phyloP scores from a whole-genome alignment of 2,113 vertebrate species.

The Jacana jacana region DNA sequence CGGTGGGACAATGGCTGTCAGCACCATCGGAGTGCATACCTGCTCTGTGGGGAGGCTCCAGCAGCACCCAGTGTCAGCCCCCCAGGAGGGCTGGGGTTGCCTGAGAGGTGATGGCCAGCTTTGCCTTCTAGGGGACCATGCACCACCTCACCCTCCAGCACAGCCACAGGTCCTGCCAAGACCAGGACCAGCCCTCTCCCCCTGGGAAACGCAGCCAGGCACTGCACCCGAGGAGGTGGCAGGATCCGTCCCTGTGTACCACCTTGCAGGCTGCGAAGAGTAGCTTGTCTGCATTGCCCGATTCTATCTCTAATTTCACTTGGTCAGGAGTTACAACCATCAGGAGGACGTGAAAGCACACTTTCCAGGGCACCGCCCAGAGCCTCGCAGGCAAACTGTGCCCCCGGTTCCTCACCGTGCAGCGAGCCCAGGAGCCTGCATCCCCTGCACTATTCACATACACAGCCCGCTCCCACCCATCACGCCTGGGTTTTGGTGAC shows the following conservation, averaged over 20 bases:
- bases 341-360: not conserved
- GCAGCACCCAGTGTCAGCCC: not conserved
- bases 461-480: not conserved
- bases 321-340: not conserved
- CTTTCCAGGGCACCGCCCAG: not conserved
- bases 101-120: not conserved
- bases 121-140: not conserved
- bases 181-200: not conserved
- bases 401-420: not conserved
- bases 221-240: not conserved
- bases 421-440: not conserved
- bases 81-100: not conserved
- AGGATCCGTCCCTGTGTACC: not conserved
- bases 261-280: not conserved
- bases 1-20: not conserved
- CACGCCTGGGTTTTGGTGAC: not conserved
- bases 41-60: fast-evolving
- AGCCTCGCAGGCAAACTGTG: fast-evolving
- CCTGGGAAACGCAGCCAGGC: not conserved
- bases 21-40: not conserved
- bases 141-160: not conserved
- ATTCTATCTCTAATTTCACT: not conserved
- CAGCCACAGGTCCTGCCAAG: not conserved
- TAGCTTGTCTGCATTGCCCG: not conserved
- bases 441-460: not conserved